Conservation (phyloP, 2,113 vertebrate genomes). For the Oxyura jamaicensis region DNA sequence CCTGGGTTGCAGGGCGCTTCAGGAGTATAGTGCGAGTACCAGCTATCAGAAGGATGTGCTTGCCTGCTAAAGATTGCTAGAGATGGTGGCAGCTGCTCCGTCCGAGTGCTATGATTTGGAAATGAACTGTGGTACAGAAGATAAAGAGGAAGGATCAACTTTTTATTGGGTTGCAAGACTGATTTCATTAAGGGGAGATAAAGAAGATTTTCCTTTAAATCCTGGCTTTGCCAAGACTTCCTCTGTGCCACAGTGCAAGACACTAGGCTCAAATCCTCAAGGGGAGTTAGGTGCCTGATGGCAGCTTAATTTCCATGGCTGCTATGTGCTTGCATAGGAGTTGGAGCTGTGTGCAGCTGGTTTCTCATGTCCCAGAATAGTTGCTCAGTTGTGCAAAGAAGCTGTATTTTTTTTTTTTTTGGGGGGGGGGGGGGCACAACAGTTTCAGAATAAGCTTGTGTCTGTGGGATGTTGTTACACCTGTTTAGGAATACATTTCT, state of each 20-base stretch:
- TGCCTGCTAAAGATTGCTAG: not conserved
- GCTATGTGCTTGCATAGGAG: not conserved
- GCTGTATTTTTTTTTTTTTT: not conserved
- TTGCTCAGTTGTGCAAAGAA: not conserved
- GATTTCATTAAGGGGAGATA: slow-evolving; percentile 46
- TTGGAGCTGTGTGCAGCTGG: not conserved
- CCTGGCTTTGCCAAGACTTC: slow-evolving; percentile 8
- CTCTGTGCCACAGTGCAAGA: not conserved
- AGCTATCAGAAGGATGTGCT: not conserved
- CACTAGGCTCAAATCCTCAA: not conserved
- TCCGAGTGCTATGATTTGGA: not conserved
- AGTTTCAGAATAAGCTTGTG: not conserved
- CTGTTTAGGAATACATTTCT: not conserved
- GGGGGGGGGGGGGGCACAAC: not conserved
- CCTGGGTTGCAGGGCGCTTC: not conserved
- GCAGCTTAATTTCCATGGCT: not conserved
- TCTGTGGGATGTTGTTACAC: not conserved
- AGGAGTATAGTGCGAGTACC: not conserved
- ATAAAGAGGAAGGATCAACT: not conserved
- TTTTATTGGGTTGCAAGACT: slow-evolving; percentile 27
- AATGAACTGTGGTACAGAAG: not conserved
- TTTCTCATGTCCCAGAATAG: not conserved
- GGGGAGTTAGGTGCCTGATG: not conserved
- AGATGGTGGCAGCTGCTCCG: not conserved
- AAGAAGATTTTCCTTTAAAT: slow-evolving; percentile 24